phyloP scores from a whole-genome alignment of 1,140 invertebrate species.

The Vanessa atalanta region DNA sequence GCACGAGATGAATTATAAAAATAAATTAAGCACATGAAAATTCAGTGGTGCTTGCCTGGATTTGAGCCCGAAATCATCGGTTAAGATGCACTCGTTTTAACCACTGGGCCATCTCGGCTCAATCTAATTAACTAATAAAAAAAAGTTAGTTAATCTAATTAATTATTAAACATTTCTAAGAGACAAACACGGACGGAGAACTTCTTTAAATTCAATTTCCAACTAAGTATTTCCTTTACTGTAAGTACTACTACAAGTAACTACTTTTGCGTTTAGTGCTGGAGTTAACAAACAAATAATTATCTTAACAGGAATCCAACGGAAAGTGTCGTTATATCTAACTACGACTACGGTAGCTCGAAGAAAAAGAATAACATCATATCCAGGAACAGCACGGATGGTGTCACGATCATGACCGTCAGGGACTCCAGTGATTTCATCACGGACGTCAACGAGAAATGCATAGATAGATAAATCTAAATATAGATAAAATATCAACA shows the following conservation, averaged over 20 bases:
- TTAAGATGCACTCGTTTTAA: too few relatives aligned
- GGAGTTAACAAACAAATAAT: slow-evolving; percentile 8
- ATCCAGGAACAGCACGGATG: slow-evolving; percentile 65
- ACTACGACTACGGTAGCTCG: slow-evolving; percentile 74
- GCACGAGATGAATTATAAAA: too few relatives aligned
- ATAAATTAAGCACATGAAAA: too few relatives aligned
- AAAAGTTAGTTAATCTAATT: too few relatives aligned
- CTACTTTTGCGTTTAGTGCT: not conserved
- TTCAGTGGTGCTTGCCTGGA: too few relatives aligned
- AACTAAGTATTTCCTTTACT: not conserved
- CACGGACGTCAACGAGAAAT: slow-evolving; percentile 61
- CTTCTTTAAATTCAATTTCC: not conserved
- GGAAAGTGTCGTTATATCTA: slow-evolving; percentile 76
- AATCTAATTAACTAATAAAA: too few relatives aligned
- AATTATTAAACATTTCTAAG: not conserved
- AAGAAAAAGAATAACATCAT: slow-evolving; percentile 76
- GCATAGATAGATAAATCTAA: slow-evolving; percentile 59
- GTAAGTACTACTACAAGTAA: not conserved
- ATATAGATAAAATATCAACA: not conserved
- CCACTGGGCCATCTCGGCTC: too few relatives aligned
- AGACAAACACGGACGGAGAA: not conserved
- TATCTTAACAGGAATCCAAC: slow-evolving; percentile 67
- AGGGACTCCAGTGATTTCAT: slow-evolving; percentile 67
- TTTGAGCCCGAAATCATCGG: too few relatives aligned
- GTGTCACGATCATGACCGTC: slow-evolving; percentile 72